These are phyloP conservation scores for Hemicordylus capensis DNA, from an alignment of 2,113 vertebrate genomes.

Conservation along the genomic window DNA sequence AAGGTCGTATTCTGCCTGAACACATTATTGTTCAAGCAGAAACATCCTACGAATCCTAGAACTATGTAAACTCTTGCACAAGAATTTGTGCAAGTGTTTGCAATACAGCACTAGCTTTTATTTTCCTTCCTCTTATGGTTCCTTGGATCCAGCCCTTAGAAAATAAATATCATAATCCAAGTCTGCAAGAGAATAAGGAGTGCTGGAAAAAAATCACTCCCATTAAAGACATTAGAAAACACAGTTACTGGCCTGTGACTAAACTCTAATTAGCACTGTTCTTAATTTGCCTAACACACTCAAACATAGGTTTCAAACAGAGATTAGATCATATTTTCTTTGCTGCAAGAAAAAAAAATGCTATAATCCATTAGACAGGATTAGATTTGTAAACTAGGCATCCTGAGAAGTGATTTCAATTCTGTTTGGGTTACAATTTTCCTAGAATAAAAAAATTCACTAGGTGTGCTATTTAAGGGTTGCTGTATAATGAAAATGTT, in stretches of 20 bases:
- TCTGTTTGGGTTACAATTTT: conserved; percentile 76
- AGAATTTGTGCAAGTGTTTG: not conserved
- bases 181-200: conserved; percentile 67
- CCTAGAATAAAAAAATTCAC: conserved; percentile 55
- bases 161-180: conserved; percentile 64
- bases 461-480: conserved; percentile 70
- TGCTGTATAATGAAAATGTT: conserved; percentile 70
- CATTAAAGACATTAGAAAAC: conserved; percentile 71
- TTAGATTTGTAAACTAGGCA: conserved; percentile 78
- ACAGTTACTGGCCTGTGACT: conserved; percentile 73
- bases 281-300: conserved; percentile 82
- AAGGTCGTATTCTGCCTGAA: not conserved
- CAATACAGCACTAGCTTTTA: not conserved
- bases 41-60: not conserved
- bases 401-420: conserved; percentile 75
- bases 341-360: conserved; percentile 73
- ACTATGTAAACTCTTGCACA: not conserved
- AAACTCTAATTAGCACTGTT: conserved; percentile 84
- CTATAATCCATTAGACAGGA: conserved; percentile 79
- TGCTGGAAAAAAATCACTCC: conserved; percentile 73
- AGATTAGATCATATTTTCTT: conserved; percentile 77
- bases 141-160: conserved; percentile 6
- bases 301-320: conserved; percentile 77
- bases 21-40: not conserved
- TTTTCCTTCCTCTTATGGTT: not conserved